Evolutionary conservation across 2,888 invertebrate genomes (phyloP).

Genomic region (Achlya flavicornis): DNA sequence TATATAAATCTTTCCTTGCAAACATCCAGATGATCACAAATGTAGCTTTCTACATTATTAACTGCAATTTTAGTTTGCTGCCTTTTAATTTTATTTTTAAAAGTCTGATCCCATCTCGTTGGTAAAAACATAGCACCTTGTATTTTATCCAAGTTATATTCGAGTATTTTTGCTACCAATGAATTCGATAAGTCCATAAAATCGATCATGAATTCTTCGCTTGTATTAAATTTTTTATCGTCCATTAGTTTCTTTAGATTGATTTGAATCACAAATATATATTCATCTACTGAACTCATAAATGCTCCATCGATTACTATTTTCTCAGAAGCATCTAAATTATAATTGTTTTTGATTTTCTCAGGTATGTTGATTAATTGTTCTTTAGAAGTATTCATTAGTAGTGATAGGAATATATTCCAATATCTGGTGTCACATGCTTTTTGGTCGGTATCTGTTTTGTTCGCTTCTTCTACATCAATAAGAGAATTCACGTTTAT

Average conservation of each 20-base stretch:
- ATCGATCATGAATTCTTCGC: conserved; percentile 48
- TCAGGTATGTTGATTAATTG: conserved; percentile 34
- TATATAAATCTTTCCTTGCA: conserved; percentile 49
- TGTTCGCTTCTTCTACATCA: conserved; percentile 13
- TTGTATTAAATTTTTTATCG: conserved; percentile 30
- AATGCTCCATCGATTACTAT: conserved; percentile 39
- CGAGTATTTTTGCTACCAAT: conserved; percentile 44
- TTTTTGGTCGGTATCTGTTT: conserved; percentile 9
- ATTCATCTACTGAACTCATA: conserved; percentile 34
- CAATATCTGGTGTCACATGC: conserved; percentile 23
- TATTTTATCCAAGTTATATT: conserved; percentile 36
- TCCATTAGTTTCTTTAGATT: conserved; percentile 40
- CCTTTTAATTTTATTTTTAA: conserved; percentile 49
- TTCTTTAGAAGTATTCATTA: conserved; percentile 35
- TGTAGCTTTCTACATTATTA: conserved; percentile 40
- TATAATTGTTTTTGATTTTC: conserved; percentile 46
- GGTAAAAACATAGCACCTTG: conserved; percentile 33
- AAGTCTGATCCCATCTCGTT: conserved; percentile 42
- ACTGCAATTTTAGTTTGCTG: conserved; percentile 53
- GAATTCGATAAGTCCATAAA: conserved; percentile 52
- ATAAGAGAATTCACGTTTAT: not conserved
- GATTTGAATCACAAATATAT: conserved; percentile 35
- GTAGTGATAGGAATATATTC: conserved; percentile 29
- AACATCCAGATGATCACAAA: conserved; percentile 47
- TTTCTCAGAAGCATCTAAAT: conserved; percentile 32